phyloP scores from a whole-genome alignment of 1,140 invertebrate genomes.

The Eumaeus atala region DNA sequence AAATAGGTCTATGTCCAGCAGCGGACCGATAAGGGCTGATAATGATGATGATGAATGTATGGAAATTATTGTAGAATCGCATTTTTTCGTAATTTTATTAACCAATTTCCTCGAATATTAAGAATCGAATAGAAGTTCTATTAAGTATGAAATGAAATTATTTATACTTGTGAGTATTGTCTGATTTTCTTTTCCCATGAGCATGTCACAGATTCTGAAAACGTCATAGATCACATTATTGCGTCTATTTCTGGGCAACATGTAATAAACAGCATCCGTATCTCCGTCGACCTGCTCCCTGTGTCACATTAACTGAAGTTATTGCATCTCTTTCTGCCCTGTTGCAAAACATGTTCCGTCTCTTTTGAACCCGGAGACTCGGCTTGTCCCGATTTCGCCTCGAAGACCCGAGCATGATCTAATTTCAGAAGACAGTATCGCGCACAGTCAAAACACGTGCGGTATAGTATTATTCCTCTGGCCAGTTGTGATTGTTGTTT shows the following conservation, averaged over 20 bases:
- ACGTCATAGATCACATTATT: conserved; percentile 20
- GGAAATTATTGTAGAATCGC: too few relatives aligned
- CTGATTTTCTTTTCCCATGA: not conserved
- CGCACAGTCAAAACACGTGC: conserved; percentile 31
- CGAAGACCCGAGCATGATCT: conserved; percentile 14
- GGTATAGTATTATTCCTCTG: conserved; percentile 5
- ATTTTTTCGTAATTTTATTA: too few relatives aligned
- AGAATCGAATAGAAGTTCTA: too few relatives aligned
- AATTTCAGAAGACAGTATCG: conserved; percentile 17
- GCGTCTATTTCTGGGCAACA: conserved; percentile 52
- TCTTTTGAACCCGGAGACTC: conserved; percentile 26
- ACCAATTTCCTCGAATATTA: too few relatives aligned
- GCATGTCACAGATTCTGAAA: conserved; percentile 15
- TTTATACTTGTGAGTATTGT: too few relatives aligned
- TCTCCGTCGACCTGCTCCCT: conserved; percentile 24
- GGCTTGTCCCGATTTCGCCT: conserved; percentile 14
- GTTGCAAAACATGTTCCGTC: conserved; percentile 23
- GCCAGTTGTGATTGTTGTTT: conserved; percentile 7
- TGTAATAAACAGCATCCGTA: conserved; percentile 54
- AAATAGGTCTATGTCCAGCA: too few relatives aligned
- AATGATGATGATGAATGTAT: too few relatives aligned
- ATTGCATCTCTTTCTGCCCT: conserved; percentile 8
- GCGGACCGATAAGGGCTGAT: too few relatives aligned
- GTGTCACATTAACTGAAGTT: conserved; percentile 8
- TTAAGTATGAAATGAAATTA: too few relatives aligned